phyloP scores from a whole-genome alignment of 2,113 vertebrate species.

The Osmerus eperlanus region DNA sequence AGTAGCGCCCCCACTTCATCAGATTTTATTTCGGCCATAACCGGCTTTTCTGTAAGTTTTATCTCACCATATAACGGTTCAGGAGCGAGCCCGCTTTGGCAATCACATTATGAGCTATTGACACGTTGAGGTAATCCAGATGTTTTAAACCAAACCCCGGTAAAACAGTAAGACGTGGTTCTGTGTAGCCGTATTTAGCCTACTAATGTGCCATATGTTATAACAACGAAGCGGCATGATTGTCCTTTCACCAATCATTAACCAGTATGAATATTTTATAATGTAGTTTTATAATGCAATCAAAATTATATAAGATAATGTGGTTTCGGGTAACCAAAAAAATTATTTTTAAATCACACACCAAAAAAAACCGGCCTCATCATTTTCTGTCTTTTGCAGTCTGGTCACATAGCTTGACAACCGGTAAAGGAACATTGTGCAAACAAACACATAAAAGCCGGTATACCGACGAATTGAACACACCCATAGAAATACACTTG shows the following conservation, averaged over 20 bases:
- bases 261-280: neutral
- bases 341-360: too few relatives aligned
- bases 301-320: too few relatives aligned
- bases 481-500: neutral
- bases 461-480: neutral
- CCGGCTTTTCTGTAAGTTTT: neutral
- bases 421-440: constrained; percentile 1
- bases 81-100: neutral
- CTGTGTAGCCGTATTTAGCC: neutral
- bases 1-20: constrained; percentile 21
- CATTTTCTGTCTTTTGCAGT: neutral
- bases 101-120: neutral
- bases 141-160: neutral
- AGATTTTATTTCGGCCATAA: neutral
- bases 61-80: constrained; percentile 11
- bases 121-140: neutral
- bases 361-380: neutral
- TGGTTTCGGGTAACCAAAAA: too few relatives aligned
- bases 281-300: too few relatives aligned
- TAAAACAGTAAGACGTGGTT: neutral
- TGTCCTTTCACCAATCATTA: neutral
- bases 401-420: constrained; percentile 6
- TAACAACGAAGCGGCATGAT: neutral
- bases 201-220: neutral
- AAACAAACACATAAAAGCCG: neutral